Percentiles rank a stretch among this genome's conserved stretches.
These are phyloP conservation scores for Elgaria multicarinata DNA, from an alignment of 2,113 vertebrate species.

Conservation along the genomic window DNA sequence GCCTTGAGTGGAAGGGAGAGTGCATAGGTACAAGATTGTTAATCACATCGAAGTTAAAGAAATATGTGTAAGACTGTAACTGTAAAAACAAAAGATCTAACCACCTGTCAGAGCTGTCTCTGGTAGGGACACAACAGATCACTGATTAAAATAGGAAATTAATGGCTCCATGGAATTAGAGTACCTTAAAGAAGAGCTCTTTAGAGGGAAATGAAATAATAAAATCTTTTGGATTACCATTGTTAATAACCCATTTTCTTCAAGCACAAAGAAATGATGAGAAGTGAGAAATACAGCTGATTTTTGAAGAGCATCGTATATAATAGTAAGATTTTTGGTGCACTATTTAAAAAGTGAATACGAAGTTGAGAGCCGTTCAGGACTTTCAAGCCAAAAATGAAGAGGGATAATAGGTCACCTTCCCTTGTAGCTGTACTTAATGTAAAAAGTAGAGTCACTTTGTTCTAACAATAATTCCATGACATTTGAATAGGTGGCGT, in stretches of 20 bases:
- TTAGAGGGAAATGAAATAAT: conserved; percentile 21
- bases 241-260: conserved; percentile 31
- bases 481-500: conserved; percentile 49
- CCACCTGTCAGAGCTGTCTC: not conserved
- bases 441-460: conserved; percentile 33
- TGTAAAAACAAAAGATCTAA: not conserved
- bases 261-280: conserved; percentile 5
- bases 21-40: not conserved
- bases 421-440: not conserved
- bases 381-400: conserved; percentile 54
- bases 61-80: not conserved
- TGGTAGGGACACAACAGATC: not conserved
- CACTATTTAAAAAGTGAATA: conserved; percentile 22
- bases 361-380: conserved; percentile 11
- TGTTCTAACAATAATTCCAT: conserved; percentile 27
- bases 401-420: conserved; percentile 52
- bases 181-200: not conserved
- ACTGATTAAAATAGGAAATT: conserved; percentile 15
- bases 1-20: not conserved
- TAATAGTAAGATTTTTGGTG: conserved; percentile 1
- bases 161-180: not conserved
- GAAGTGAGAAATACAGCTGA: not conserved
- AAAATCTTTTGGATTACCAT: conserved; percentile 38
- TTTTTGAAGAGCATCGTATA: conserved; percentile 8
- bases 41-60: not conserved